Evolutionary conservation across 2,113 vertebrate species (phyloP), one percentile per base, ranked within the genome.

Genomic region (Triplophysa tibetana): DNA sequence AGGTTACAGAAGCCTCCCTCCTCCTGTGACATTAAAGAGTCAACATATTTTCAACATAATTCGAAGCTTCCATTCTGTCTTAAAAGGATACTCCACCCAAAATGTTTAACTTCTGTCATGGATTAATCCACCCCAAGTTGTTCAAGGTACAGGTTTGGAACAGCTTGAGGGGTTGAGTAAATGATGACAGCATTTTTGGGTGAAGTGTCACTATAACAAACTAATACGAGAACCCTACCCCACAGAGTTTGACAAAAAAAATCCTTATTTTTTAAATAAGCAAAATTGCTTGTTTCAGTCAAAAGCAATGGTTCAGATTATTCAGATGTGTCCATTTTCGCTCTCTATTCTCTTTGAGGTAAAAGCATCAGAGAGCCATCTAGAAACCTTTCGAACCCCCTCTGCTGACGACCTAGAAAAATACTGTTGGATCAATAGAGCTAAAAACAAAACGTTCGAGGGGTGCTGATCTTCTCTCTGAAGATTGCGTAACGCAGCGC

Each of bases 371-470:
- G 4, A 58, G 48, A 81, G 33, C 38, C 38, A 45, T 9, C 52
- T 12, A 43, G 2, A 8, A 52, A 23, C 38, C 29, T 61, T 62
- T 21, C 43, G 41, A 79, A 29, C 8, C 13, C 38, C 64, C 21
- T 19, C 70, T 58, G 54, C 65, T 23, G 38, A 62, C 13, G 45
- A 78, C 61, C 21, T 77, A 81, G 61, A 81, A 77, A 73, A 70
- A 56, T 62, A 16, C 13, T 56, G 69, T 63, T 26, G 66, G 79
- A 75, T 63, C 29, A 68, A 84, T 78, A 54, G 24, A 77, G 74
- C 13, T 10, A 67, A 73, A 77, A 60, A 33, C 52, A 60, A 54
- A 80, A 77, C 21, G 61, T 63, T 17, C 23, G 72, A 62, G 56
- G n/a, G 60, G 21, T 58, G 24, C 17, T 58, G 54, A 58, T 21